These are phyloP conservation scores for Chunga burmeisteri DNA, from an alignment of 2,113 vertebrate species.

Conservation along the genomic window DNA sequence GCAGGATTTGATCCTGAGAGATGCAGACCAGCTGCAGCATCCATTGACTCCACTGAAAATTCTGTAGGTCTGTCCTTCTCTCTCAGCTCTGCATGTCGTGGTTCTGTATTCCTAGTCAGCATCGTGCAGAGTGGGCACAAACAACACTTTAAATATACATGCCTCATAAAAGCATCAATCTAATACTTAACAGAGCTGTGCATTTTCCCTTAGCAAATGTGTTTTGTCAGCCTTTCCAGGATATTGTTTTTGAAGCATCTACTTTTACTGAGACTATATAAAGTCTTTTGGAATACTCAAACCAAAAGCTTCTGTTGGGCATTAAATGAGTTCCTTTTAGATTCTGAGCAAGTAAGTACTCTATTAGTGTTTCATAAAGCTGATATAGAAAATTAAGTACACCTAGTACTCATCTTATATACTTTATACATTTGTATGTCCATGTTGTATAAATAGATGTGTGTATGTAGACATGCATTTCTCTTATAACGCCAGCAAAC, in stretches of 20 bases:
- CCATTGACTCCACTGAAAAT: not conserved
- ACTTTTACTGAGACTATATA: not conserved
- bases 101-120: not conserved
- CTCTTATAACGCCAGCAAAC: not conserved
- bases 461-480: not conserved
- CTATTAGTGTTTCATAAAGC: not conserved
- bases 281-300: constrained; percentile 18
- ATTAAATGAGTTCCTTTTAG: constrained; percentile 13
- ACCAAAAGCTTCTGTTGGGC: not conserved
- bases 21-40: not conserved
- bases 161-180: constrained; percentile 40
- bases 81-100: not conserved
- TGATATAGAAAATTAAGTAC: not conserved
- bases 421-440: not conserved
- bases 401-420: not conserved
- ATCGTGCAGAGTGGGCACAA: not conserved
- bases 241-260: not conserved
- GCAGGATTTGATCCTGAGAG: not conserved
- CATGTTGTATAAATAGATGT: not conserved
- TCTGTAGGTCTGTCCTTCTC: not conserved
- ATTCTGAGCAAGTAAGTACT: constrained; percentile 41
- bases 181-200: constrained; percentile 27
- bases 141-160: constrained; percentile 25
- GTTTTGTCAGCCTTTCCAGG: not conserved
- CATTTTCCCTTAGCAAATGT: constrained; percentile 39